A percentile compares a stretch with the other conserved stretches of the same genome.
These are phyloP conservation scores for Portunus trituberculatus DNA, from an alignment of 1,140 invertebrate species.

Conservation along the genomic window DNA sequence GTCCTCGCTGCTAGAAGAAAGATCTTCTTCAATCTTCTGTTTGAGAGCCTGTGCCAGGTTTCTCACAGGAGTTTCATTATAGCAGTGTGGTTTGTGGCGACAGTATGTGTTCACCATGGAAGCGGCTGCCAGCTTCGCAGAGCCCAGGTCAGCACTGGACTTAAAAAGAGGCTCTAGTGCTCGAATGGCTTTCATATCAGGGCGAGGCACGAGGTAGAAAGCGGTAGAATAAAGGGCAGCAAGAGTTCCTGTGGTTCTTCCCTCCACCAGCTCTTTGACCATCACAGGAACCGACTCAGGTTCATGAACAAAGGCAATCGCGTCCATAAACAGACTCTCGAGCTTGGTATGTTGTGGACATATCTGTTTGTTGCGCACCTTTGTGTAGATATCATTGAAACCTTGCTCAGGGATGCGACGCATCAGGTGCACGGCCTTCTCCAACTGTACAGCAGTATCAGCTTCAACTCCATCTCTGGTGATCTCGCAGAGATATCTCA, in stretches of 20 bases:
- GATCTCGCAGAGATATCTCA: conserved; percentile 39
- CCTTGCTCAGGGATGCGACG: conserved; percentile 49
- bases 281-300: conserved; percentile 45
- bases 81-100: conserved; percentile 48
- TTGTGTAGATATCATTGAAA: conserved; percentile 27
- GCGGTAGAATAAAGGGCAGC: conserved; percentile 55
- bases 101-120: conserved; percentile 61
- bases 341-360: conserved; percentile 41
- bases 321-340: conserved; percentile 59
- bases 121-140: conserved; percentile 39
- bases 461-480: conserved; percentile 43
- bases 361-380: conserved; percentile 27
- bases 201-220: conserved; percentile 48
- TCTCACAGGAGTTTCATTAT: conserved; percentile 34
- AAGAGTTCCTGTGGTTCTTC: background rate
- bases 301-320: conserved; percentile 60
- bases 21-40: background rate
- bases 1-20: background rate
- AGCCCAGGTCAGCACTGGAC: background rate
- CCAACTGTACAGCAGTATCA: conserved; percentile 40
- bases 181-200: conserved; percentile 33
- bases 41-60: background rate
- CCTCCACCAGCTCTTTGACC: conserved; percentile 43
- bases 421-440: conserved; percentile 50
- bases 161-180: conserved; percentile 57